Percentiles rank a stretch among this genome's conserved stretches.
phyloP scores from a whole-genome alignment of 1,140 invertebrate species.

The Diuraphis noxia region DNA sequence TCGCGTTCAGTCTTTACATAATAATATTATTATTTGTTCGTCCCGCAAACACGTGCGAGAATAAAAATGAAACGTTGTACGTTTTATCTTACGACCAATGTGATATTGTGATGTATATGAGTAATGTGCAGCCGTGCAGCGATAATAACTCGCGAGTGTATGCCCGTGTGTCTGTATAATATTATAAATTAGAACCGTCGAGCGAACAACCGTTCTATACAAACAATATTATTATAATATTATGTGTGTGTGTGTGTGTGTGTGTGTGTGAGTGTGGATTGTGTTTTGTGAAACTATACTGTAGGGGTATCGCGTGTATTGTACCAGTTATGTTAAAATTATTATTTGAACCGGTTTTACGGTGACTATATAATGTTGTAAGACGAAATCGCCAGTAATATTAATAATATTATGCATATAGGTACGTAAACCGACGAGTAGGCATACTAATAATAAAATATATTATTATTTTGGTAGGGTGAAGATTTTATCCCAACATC shows the following conservation, averaged over 20 bases:
- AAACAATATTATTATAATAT: no score
- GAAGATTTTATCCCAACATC: no score
- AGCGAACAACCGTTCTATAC: background rate
- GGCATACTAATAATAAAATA: no score
- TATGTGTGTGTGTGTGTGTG: background rate
- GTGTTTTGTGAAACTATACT: no score
- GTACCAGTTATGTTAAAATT: background rate
- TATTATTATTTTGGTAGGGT: no score
- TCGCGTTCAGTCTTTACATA: background rate
- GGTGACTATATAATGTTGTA: background rate
- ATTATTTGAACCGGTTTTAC: background rate
- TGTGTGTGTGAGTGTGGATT: no score
- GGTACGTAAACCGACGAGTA: no score
- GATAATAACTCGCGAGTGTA: background rate
- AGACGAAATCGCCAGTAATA: background rate
- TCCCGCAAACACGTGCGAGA: background rate
- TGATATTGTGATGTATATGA: background rate
- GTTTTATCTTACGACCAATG: background rate
- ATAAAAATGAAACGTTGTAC: background rate
- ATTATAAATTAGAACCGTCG: no score
- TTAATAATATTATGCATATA: background rate
- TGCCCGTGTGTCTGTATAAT: background rate
- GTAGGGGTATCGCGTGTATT: background rate
- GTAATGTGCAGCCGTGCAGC: background rate
- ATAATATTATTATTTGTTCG: background rate